phyloP scores from a whole-genome alignment of 1,140 invertebrate genomes.

The Nasonia vitripennis region DNA sequence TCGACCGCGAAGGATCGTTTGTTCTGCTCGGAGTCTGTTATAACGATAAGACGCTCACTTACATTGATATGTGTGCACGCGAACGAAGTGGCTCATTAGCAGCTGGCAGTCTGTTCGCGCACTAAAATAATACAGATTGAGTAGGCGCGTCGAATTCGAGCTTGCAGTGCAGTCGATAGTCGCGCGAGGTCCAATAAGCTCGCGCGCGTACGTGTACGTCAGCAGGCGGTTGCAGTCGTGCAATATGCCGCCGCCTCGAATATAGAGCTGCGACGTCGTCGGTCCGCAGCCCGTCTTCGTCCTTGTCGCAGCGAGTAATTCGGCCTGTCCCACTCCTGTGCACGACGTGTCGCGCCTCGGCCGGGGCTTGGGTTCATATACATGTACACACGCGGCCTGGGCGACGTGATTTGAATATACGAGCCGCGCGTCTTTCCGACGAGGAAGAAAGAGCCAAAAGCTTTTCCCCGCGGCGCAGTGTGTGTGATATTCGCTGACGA shows the following conservation, averaged over 20 bases:
- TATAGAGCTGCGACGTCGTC: not conserved
- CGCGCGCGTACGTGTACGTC: not conserved
- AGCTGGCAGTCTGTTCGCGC: not conserved
- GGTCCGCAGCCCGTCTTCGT: not conserved
- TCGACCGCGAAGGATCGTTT: not conserved
- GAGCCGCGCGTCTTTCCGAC: conserved; percentile 33
- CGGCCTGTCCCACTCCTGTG: conserved; percentile 16
- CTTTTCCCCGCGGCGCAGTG: conserved; percentile 4
- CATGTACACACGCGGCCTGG: not conserved
- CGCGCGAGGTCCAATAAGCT: not conserved
- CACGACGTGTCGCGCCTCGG: not conserved
- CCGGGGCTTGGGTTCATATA: not conserved
- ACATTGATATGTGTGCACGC: not conserved
- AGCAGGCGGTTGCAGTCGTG: not conserved
- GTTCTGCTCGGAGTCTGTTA: not conserved
- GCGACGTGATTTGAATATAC: conserved; percentile 46
- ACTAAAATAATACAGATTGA: too few species aligned
- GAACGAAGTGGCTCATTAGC: not conserved
- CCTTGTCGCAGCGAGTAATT: conserved; percentile 28
- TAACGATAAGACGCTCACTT: not conserved
- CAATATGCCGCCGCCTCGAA: not conserved
- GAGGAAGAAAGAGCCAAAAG: conserved; percentile 56
- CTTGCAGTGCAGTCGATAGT: not conserved
- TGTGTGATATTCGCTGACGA: conserved; percentile 2
- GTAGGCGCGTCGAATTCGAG: not conserved